Evolutionary conservation across 2,113 vertebrate genomes (phyloP), one percentile per base, ranked within the genome.

Genomic region (Mus spicilegus): DNA sequence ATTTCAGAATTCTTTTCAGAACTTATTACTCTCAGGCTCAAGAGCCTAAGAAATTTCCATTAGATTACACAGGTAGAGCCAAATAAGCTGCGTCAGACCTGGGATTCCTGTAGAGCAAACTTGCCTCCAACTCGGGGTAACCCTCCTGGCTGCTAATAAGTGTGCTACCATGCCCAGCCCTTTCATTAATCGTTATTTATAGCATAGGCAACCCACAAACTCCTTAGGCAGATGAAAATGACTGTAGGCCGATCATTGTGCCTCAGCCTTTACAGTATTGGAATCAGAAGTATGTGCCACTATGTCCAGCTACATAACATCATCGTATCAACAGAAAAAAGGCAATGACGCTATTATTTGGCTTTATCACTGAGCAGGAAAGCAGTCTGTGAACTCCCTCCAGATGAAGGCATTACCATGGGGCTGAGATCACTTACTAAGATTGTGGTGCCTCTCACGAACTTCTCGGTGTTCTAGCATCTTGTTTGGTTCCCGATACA

Each of bases 401-500:
- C 84, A 26, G 65, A 82, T 80, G 84, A 81, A 82, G 77, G 54
- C 78, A 81, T 2, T 56, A 36, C 8, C 46, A 58, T 39, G 36
- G 13, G 80, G 19, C 11, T 90, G 76, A 67, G 5, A 20, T 73
- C 87, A 90, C 98, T 98, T 98, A 99, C 99, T 99, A 17, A 99
- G 98, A 4, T 98, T 95, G 5, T 99, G 90, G 33, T 99, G 99
- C 95, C 99, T 98, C 95, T 99, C 97, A 95, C 99, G 99, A 56
- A 99, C 98, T 93, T 99, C 99, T 63, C 99, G 98, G 96, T 99
- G 99, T 98, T 99, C 99, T 97, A 99, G 7, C 96, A 99, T 98
- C 95, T 99, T 99, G 89, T 98, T 99, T 76, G 99, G 99, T 54
- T 99, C 99, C 39, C 99, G 99, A 98, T 99, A 99, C 46, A 99